Evolutionary conservation across 1,140 invertebrate species (phyloP).

Genomic region (Caerostris darwini): DNA sequence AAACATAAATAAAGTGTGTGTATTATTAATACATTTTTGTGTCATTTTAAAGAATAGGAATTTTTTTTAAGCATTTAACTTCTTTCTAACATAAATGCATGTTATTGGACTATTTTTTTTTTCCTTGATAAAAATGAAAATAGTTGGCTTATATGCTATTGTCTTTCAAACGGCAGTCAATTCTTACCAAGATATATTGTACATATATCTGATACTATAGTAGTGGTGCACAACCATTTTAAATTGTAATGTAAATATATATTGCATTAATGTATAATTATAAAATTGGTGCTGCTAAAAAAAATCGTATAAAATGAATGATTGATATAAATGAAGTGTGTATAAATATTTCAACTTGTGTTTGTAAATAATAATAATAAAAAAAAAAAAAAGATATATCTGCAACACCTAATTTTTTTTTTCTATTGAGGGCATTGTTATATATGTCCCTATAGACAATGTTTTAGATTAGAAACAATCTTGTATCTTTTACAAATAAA

Average conservation of each 20-base stretch:
- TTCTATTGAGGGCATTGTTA: too few species aligned
- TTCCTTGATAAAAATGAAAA: background rate
- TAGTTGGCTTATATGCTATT: background rate
- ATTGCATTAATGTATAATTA: background rate
- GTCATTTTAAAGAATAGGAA: too few species aligned
- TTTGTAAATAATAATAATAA: background rate
- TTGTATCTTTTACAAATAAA: too few species aligned
- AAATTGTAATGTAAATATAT: background rate
- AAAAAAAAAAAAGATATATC: too few species aligned
- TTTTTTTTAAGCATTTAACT: too few species aligned
- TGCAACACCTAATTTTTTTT: too few species aligned
- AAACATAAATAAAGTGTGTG: too few species aligned
- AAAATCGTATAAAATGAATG: background rate
- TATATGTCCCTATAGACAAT: too few species aligned
- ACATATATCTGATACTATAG: conserved; percentile 40
- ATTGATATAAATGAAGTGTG: background rate
- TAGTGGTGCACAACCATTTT: conserved; percentile 49
- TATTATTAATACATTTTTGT: too few species aligned
- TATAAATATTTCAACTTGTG: background rate
- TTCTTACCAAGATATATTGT: conserved; percentile 24
- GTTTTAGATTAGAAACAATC: too few species aligned
- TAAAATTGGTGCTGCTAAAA: background rate
- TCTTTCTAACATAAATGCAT: background rate
- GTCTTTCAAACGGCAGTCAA: conserved; percentile 37
- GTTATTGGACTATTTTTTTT: background rate